Evolutionary conservation across 2,888 invertebrate species (phyloP).

Genomic region (Rotaria sp.): DNA sequence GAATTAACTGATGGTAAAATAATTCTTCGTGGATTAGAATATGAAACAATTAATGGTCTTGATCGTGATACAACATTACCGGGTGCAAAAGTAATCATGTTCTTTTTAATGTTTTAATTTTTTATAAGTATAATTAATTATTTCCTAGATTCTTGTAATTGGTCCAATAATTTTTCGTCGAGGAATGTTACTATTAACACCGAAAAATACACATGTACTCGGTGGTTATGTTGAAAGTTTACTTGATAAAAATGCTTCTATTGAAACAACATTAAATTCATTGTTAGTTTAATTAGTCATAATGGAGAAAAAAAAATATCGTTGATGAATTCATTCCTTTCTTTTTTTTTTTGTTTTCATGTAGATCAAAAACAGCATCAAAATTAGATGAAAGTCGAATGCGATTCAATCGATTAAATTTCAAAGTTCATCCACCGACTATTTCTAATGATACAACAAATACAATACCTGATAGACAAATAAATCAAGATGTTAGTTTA

Average conservation of each 20-base stretch:
- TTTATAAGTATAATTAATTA: neutral
- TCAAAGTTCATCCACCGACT: neutral
- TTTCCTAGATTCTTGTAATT: neutral
- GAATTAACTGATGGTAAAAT: slow-evolving; percentile 5
- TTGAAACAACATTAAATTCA: neutral
- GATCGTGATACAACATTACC: neutral
- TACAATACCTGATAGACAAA: neutral
- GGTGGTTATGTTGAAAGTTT: slow-evolving; percentile 24
- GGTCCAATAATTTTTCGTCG: neutral
- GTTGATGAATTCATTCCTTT: too few relatives aligned
- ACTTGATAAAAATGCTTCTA: neutral
- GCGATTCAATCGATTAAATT: neutral
- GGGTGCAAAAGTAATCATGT: neutral
- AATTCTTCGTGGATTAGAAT: neutral
- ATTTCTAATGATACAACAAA: neutral
- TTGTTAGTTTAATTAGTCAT: neutral
- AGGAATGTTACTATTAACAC: slow-evolving; percentile 4
- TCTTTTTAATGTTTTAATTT: neutral
- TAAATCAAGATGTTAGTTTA: neutral
- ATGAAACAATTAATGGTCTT: neutral
- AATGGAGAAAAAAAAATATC: neutral
- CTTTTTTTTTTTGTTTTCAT: too few relatives aligned
- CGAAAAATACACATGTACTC: neutral
- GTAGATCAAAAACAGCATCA: neutral
- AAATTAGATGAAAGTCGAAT: neutral